These are phyloP conservation scores for Chascanopsetta lugubris DNA, from an alignment of 2,113 vertebrate species.

Conservation along the genomic window DNA sequence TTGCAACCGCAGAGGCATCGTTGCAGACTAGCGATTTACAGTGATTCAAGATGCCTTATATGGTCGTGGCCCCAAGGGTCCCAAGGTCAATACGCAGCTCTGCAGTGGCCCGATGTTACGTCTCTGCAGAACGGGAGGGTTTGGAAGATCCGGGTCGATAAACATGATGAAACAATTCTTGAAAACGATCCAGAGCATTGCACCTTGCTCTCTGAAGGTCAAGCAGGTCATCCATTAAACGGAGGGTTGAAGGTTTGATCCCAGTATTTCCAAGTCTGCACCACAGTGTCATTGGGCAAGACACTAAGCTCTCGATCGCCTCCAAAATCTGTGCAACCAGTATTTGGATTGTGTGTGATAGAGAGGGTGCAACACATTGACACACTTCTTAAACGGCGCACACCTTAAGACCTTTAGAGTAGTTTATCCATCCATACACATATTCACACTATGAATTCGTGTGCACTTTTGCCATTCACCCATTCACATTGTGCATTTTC, in stretches of 20 bases:
- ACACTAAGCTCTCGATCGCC: background rate
- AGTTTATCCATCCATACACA: too few species aligned
- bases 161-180: background rate
- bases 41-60: background rate
- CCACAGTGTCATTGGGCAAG: too few species aligned
- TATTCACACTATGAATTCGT: background rate
- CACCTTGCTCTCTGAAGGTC: too few species aligned
- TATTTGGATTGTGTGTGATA: background rate
- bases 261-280: too few species aligned
- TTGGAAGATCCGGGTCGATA: background rate
- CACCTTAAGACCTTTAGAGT: too few species aligned
- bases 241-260: background rate
- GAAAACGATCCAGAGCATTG: background rate
- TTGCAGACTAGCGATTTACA: background rate
- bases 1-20: conserved; percentile 27
- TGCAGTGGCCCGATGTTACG: background rate
- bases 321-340: too few species aligned
- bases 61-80: background rate
- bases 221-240: too few species aligned
- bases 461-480: too few species aligned
- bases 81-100: conserved; percentile 36
- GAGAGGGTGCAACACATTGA: too few species aligned
- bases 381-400: too few species aligned
- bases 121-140: background rate
- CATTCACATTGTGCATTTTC: too few species aligned